Conservation (phyloP, 2,797 vertebrate species). For the Lutjanus campechanus region DNA sequence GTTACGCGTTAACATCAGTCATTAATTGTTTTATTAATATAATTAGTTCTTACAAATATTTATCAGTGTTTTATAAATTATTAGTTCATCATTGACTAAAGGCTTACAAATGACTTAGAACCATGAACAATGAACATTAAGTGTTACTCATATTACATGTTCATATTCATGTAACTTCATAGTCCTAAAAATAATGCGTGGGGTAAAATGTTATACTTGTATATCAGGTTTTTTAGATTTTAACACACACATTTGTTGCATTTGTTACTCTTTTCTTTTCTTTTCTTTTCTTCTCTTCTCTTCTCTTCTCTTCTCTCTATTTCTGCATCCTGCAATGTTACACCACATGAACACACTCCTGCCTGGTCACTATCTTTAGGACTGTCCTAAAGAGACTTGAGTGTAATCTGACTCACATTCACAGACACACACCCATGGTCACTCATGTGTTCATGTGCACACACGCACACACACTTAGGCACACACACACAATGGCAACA, state of each 20-base stretch:
- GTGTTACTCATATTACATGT: too few species aligned
- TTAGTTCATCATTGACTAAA: too few species aligned
- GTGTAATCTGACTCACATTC: conserved; percentile 71
- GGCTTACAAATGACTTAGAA: too few species aligned
- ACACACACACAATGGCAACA: conserved; percentile 44
- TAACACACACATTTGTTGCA: neutral
- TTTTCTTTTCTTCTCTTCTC: neutral
- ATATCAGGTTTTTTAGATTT: neutral
- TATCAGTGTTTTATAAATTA: too few species aligned
- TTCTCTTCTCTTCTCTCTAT: neutral
- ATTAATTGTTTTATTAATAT: too few species aligned
- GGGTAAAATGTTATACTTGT: too few species aligned
- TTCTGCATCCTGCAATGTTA: conserved; percentile 42
- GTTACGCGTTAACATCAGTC: too few species aligned
- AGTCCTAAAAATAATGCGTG: too few species aligned
- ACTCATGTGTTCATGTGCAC: neutral
- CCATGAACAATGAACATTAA: too few species aligned
- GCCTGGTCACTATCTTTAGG: conserved; percentile 76
- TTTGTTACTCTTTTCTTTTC: neutral
- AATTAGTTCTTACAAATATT: too few species aligned
- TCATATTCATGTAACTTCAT: too few species aligned
- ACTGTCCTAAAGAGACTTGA: conserved; percentile 61
- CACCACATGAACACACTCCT: conserved; percentile 38
- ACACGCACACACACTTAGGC: conserved; percentile 42
- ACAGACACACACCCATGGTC: conserved; percentile 34